Conservation (phyloP, 2,113 vertebrate species). For the Thamnophis sirtalis region DNA sequence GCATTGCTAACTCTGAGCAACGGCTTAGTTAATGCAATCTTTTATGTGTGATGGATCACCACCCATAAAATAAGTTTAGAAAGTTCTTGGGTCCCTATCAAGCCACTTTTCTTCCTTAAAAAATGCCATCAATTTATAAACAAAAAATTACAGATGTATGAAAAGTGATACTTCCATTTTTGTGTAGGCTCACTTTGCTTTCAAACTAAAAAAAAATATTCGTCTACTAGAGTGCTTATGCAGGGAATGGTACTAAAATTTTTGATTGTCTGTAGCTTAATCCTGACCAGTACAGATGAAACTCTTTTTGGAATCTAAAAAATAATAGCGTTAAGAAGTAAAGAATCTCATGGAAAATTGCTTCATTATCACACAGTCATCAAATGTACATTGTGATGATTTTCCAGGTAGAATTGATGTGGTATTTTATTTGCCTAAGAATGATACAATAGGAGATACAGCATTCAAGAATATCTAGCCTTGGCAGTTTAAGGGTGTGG, state of each 20-base stretch:
- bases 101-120: neutral
- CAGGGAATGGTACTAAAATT: neutral
- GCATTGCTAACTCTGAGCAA: neutral
- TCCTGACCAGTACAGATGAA: neutral
- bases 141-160: neutral
- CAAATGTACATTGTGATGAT: neutral
- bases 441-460: neutral
- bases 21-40: neutral
- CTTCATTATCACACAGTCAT: neutral
- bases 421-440: neutral
- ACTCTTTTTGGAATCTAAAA: neutral
- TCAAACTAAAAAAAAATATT: neutral
- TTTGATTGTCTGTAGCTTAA: neutral
- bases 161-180: neutral
- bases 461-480: neutral
- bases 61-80: neutral
- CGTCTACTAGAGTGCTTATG: neutral
- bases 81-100: neutral
- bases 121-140: neutral
- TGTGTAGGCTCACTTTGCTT: neutral
- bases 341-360: neutral
- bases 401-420: neutral
- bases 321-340: neutral
- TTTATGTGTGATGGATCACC: neutral
- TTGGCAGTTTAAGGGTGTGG: neutral